Percentiles rank a stretch among this genome's conserved stretches.
Evolutionary conservation across 2,888 invertebrate species (phyloP).

Genomic region (Anthrax anthrax): DNA sequence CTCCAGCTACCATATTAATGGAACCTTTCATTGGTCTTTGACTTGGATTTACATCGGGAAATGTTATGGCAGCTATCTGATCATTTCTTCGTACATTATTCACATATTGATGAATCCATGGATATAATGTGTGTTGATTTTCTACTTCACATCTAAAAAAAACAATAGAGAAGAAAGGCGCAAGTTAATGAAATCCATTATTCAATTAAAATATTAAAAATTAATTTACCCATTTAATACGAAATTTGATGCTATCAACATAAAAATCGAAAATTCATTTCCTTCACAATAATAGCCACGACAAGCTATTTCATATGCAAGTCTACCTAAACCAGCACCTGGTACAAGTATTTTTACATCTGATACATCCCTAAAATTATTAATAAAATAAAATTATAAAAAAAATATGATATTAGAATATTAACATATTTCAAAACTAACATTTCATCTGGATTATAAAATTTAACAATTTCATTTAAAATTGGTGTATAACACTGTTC

Average conservation of each 20-base stretch:
- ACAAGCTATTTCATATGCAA: constrained; percentile 86
- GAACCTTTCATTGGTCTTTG: constrained; percentile 42
- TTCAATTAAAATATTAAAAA: neutral
- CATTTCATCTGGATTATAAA: constrained; percentile 54
- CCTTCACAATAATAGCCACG: constrained; percentile 88
- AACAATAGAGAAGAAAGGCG: too few species aligned
- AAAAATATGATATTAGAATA: neutral
- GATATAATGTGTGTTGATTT: constrained; percentile 71
- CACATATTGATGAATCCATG: constrained; percentile 90
- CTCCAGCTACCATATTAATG: constrained; percentile 95
- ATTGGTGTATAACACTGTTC: constrained; percentile 81
- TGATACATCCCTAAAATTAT: constrained; percentile 23
- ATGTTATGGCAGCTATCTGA: constrained; percentile 60
- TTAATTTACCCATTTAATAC: constrained; percentile 66
- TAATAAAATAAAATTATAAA: neutral
- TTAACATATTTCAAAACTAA: constrained; percentile 19
- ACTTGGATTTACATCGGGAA: constrained; percentile 80
- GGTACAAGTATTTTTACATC: constrained; percentile 73
- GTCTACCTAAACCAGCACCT: constrained; percentile 88
- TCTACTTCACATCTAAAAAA: constrained; percentile 27
- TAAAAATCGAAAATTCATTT: constrained; percentile 95
- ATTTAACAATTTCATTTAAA: constrained; percentile 60
- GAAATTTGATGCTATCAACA: constrained; percentile 94
- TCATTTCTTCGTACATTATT: constrained; percentile 74
- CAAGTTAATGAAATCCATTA: neutral